These are phyloP conservation scores for Polyodon spathula DNA, from an alignment of 2,113 vertebrate species.

Conservation along the genomic window DNA sequence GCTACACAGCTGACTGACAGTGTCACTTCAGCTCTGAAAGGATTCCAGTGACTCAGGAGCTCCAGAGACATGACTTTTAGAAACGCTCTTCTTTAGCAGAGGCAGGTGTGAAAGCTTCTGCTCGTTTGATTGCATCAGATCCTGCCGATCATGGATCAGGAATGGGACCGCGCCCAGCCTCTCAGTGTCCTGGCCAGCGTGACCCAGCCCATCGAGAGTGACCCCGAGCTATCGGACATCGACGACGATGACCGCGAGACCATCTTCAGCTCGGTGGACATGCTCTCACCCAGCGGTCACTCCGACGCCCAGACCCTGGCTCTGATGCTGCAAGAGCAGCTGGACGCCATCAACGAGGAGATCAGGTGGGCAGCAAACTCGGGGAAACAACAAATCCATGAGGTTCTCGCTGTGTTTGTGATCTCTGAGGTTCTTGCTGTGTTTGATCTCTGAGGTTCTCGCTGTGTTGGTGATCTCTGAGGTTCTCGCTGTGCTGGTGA, in stretches of 20 bases:
- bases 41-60: too few relatives aligned
- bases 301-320: conserved; percentile 90
- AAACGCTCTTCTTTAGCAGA: too few relatives aligned
- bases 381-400: neutral
- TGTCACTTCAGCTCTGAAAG: too few relatives aligned
- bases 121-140: conserved; percentile 18
- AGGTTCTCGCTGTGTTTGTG: too few relatives aligned
- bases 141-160: conserved; percentile 54
- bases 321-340: conserved; percentile 92
- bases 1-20: too few relatives aligned
- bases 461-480: too few relatives aligned
- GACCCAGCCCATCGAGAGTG: conserved; percentile 73
- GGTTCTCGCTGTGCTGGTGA: too few relatives aligned
- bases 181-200: conserved; percentile 63
- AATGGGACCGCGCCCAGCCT: conserved; percentile 68
- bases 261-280: conserved; percentile 64
- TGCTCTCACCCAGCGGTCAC: conserved; percentile 81
- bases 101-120: neutral
- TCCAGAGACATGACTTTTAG: too few relatives aligned
- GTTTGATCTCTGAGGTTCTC: too few relatives aligned
- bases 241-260: conserved; percentile 72
- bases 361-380: conserved; percentile 63
- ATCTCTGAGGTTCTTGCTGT: too few relatives aligned
- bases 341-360: conserved; percentile 94
- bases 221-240: conserved; percentile 78